phyloP scores from a whole-genome alignment of 2,113 vertebrate species.

The Eonycteris spelaea region DNA sequence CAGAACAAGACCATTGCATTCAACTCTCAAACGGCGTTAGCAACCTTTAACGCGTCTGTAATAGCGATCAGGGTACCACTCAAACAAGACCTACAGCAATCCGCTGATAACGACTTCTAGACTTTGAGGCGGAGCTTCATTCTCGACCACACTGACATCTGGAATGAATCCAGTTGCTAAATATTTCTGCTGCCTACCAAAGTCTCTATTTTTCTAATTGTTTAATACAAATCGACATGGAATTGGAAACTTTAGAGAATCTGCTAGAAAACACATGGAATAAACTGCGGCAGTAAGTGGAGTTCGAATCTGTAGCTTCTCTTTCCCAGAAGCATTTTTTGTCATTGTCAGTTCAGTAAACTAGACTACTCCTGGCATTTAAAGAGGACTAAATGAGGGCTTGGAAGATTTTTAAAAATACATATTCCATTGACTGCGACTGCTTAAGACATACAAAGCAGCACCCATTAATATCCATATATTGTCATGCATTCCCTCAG shows the following conservation, averaged over 20 bases:
- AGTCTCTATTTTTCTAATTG: conserved; percentile 36
- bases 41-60: background rate
- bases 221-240: conserved; percentile 24
- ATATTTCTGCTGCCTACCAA: conserved; percentile 17
- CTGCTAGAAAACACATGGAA: conserved; percentile 38
- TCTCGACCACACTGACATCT: background rate
- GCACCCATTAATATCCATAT: background rate
- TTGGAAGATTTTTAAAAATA: background rate
- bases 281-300: background rate
- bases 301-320: conserved; percentile 50
- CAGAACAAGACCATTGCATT: background rate
- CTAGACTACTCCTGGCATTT: background rate
- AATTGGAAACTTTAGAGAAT: conserved; percentile 37
- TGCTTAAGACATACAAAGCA: conserved; percentile 51
- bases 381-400: conserved; percentile 17
- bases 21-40: background rate
- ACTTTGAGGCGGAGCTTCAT: background rate
- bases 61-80: background rate
- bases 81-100: background rate
- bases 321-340: background rate
- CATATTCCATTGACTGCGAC: conserved; percentile 43
- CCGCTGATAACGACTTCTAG: background rate
- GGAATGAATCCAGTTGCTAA: background rate
- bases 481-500: conserved; percentile 31
- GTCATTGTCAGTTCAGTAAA: background rate